Base-by-base conservation (phyloP, 2,113 vertebrate genomes). In the Numenius arquata region DNA sequence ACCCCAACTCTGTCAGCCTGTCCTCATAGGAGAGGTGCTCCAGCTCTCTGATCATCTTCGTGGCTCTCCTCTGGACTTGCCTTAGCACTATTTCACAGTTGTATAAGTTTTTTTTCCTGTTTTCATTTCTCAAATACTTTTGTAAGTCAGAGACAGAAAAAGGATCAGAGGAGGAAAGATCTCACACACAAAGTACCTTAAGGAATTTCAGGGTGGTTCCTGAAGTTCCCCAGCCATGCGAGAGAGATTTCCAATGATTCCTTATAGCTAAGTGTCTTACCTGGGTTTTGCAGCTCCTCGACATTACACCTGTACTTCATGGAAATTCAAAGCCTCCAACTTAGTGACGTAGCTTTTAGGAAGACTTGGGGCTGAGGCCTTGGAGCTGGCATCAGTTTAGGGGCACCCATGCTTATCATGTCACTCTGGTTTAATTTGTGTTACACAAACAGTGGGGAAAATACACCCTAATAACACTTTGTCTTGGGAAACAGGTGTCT, bases 381-480 rank as follows among this genome's bases (percentile, higher is more conserved):
- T 40, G 27, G 13, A 73, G 43, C 17, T 76, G 50, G 62, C 43
- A 25, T 38, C 43, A 55, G 38, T 82, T 78, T 75, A 2, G 1
- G 38, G 59, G 15, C 48, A 92, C 12, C 45, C 30, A 36, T 27
- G 11, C 23, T 63, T 88, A 63, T 65, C 52, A 9, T 27, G 25
- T 41, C 41, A 16, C n/a, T 72, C 41, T 21, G 30, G 4, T 76
- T 79, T 87, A 62, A 87, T 79, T 80, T 58, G 40, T 71, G 22
- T 87, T 92, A 84, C 48, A 56, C 47, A 85, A 29, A 14, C 84
- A 67, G 53, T 26, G 71, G 55, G 72, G 41, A 95, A 90, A 90
- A 84, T 30, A 41, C 53, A 58, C 45, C 56, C 61, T 67, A 48
- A 53, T 73, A 87, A 76, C 61, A 45, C 9, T 70, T 20, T 62